Evolutionary conservation across 2,888 invertebrate genomes (phyloP), one percentile per base, ranked within the genome.

Genomic region (Drosophila prostipennis): DNA sequence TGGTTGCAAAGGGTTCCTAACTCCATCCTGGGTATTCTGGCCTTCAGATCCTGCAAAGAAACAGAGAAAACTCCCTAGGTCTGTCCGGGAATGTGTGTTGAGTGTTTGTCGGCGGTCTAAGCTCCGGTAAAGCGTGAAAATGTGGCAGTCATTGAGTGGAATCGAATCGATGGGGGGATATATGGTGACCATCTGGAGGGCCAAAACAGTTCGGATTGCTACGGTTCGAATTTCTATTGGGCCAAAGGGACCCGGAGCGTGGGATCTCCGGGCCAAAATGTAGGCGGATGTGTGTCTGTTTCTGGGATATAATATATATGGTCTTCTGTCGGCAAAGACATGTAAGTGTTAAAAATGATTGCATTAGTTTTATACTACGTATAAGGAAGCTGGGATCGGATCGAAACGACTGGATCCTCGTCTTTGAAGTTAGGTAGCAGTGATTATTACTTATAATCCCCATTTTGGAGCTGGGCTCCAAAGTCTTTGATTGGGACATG

Each of bases 271-370:
- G 60, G 32, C 46, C 61, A 46, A 60, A 60, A 36, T 60, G 36
- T 46, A 23, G 49, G 39, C 63, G 64, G 65, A 65, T 65, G 67
- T 67, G 65, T 67, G 65, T 53, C 43, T 65, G 65, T 53, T 65
- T 34, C 53, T 45, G 64, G 61, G 49, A 63, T 32, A 42, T 0
- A 3, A 10, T 32, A 19, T 29, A 29, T 29, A 46, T 48, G 61
- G 61, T 63, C 61, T 61, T 61, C 61, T 49, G 61, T 63, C 61
- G 39, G 61, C 61, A 61, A n/a, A 63, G 61, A 63, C 61, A 63
- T 60, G 40, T 63, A 39, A 23, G 45, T 45, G 55, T 55, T 29
- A 57, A 61, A 63, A 34, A 61, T 61, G 61, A 43, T 60, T 60
- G 61, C 61, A 61, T 63, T 63, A 63, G 61, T 63, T 63, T 59